Evolutionary conservation across 2,888 invertebrate species (phyloP).

Genomic region (Tinea pellionella): DNA sequence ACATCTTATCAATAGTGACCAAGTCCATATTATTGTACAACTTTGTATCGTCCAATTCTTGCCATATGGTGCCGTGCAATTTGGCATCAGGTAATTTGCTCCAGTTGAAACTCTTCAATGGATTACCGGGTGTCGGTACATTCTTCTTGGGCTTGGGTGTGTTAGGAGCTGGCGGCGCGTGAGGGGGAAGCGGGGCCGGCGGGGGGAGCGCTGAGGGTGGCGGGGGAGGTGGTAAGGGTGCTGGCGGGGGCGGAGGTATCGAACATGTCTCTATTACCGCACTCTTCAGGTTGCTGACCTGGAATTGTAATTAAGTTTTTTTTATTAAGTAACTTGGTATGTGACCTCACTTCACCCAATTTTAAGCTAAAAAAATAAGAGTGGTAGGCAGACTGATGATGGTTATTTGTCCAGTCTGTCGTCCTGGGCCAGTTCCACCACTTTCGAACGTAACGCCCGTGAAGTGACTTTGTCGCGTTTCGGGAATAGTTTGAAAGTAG

Average conservation of each 20-base stretch:
- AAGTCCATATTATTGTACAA: conserved; percentile 92
- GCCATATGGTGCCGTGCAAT: conserved; percentile 94
- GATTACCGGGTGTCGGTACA: conserved; percentile 92
- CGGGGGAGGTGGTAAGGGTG: conserved; percentile 67
- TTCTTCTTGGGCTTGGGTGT: conserved; percentile 79
- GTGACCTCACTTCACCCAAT: no score
- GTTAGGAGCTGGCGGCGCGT: conserved; percentile 64
- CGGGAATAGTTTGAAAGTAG: no score
- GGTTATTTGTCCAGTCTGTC: no score
- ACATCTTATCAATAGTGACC: conserved; percentile 90
- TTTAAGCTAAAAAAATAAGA: no score
- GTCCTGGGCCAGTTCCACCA: no score
- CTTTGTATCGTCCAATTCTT: conserved; percentile 91
- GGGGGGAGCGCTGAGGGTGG: conserved; percentile 70
- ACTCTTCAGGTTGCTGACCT: conserved; percentile 62
- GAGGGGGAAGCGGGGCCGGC: conserved; percentile 69
- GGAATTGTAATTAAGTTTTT: conserved; percentile 10
- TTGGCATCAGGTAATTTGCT: conserved; percentile 92
- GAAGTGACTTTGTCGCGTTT: no score
- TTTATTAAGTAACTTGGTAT: no score
- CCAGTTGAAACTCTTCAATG: conserved; percentile 98
- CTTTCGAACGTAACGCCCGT: no score
- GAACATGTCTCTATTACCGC: conserved; percentile 52
- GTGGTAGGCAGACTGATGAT: no score
- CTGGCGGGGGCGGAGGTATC: conserved; percentile 37